Evolutionary conservation across 2,113 vertebrate species (phyloP).

Genomic region (Labrus mixtus): DNA sequence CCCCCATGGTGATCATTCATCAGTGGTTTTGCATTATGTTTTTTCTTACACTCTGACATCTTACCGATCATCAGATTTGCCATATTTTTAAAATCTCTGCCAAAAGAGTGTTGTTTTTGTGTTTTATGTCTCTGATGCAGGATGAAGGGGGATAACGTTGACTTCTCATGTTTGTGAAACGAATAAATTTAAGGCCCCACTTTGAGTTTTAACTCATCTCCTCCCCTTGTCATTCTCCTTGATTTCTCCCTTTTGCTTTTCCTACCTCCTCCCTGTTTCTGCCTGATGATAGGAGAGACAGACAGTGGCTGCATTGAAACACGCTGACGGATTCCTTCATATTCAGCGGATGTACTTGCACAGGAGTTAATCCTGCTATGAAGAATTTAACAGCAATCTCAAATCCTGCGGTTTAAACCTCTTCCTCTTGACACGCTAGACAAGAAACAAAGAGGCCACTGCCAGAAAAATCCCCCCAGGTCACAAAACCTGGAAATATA

Average conservation of each 20-base stretch:
- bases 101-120: neutral
- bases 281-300: conserved; percentile 48
- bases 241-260: conserved; percentile 33
- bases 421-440: conserved; percentile 31
- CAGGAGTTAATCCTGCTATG: conserved; percentile 49
- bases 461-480: conserved; percentile 48
- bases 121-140: conserved; percentile 31
- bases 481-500: conserved; percentile 57
- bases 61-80: conserved; percentile 48
- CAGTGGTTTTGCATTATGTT: conserved; percentile 54
- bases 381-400: conserved; percentile 54
- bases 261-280: conserved; percentile 45
- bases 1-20: conserved; percentile 64
- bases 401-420: conserved; percentile 52
- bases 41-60: conserved; percentile 52
- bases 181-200: conserved; percentile 40
- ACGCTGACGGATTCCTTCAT: conserved; percentile 48
- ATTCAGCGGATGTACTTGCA: conserved; percentile 55
- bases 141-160: conserved; percentile 39
- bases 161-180: conserved; percentile 40
- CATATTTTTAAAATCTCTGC: conserved; percentile 16
- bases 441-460: conserved; percentile 43
- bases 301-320: conserved; percentile 65
- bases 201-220: conserved; percentile 43
- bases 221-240: conserved; percentile 45